Conservation (phyloP, 1,140 invertebrate genomes). For the Ostrea edulis region DNA sequence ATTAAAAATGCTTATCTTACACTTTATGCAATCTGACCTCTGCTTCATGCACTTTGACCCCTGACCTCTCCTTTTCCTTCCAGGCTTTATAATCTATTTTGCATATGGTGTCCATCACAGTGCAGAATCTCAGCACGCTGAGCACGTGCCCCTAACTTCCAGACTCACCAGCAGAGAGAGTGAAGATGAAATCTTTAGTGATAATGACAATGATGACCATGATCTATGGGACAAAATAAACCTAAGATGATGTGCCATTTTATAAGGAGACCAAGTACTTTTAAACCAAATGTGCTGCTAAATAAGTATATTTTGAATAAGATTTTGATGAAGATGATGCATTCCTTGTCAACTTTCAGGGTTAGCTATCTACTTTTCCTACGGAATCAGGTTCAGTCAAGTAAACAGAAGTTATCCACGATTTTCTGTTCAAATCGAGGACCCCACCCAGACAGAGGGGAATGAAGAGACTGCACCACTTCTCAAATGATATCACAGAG, state of each 20-base stretch:
- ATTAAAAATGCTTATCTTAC: neutral
- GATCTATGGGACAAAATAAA: neutral
- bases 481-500: neutral
- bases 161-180: neutral
- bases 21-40: neutral
- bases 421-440: neutral
- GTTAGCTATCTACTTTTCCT: conserved; percentile 4
- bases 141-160: conserved; percentile 25
- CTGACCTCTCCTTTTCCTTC: conserved; percentile 18
- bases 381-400: neutral
- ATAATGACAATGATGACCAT: conserved; percentile 24
- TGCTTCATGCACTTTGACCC: conserved; percentile 4
- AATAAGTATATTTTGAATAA: neutral
- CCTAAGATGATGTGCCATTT: neutral
- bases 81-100: conserved; percentile 46
- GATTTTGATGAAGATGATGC: neutral
- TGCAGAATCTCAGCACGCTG: conserved; percentile 2
- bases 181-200: conserved; percentile 17
- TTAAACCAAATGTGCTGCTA: neutral
- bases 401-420: neutral
- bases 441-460: neutral
- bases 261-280: neutral
- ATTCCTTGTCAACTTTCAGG: neutral
- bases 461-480: neutral
- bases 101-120: conserved; percentile 24